Base-by-base conservation (phyloP, 2,797 vertebrate species). In the Acanthornis magna region DNA sequence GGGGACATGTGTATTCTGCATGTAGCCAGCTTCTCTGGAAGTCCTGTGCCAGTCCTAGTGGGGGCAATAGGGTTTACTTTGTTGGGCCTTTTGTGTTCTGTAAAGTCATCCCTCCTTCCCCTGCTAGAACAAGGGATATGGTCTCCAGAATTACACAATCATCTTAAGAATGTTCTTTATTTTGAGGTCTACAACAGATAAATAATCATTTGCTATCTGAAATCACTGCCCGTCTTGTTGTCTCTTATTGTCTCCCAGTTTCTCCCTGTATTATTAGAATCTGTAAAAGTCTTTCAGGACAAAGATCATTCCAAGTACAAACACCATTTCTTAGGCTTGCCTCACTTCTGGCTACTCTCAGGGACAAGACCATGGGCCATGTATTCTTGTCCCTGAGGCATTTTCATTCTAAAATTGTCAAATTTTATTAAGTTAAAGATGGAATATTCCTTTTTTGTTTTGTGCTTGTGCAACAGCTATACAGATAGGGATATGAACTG, bases 281-380 rank as follows among this genome's bases (percentile, higher is more conserved):
- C 16, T 36, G 22, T n/a, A n/a, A 36, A 60, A 48, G 3, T 18
- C 10, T 72, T 79, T 75, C 16, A 68, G 19, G 34, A 40, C 7
- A 48, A 91, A 79, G 45, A 40, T 47, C 1, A 9, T 21, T 53
- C 16, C 2, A 0, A 1, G 0, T 26, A 34, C 7, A 27, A 12
- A 16, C 19, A 57, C 2, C 0, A 2, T 60, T 83, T 65, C 34
- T 88, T 42, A 65, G 12, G 22, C 19, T 57, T 53, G 7, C 20
- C 29, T 75, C 20, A 10, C 8, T 66, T 61, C 25, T 50, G 32
- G 11, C 22, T 67, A 1, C 5, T 60, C 16, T 55, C 30, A 48
- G 30, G 12, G 22, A 13, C 5, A 36, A 48, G 22, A 27, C 7
- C 55, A 5, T n/a, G 6, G 34, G 4, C 9, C 0, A 1, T 30